phyloP scores from a whole-genome alignment of 2,888 invertebrate species.

The Caenorhabditis zanzibari region DNA sequence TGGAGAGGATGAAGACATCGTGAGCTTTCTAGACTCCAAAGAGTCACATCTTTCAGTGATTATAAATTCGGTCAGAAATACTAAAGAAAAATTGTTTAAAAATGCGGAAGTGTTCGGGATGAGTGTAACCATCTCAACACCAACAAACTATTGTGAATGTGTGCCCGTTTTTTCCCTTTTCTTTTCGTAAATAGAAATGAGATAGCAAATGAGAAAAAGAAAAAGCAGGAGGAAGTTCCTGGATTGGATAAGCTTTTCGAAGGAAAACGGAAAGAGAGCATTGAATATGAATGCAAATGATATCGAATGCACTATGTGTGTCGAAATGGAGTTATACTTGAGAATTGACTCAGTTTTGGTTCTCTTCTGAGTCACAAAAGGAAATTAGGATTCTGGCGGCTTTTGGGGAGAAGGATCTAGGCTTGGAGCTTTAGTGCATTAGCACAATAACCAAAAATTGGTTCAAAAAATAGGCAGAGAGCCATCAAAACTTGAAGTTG shows the following conservation, averaged over 20 bases:
- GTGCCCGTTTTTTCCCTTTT: not conserved
- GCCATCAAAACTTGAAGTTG: not conserved
- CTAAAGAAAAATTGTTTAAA: slow-evolving; percentile 2
- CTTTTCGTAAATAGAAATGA: slow-evolving; percentile 42
- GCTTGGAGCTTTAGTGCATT: no score
- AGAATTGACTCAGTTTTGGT: not conserved
- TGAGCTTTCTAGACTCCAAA: slow-evolving; percentile 28
- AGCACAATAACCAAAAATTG: not conserved
- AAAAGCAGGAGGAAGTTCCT: slow-evolving; percentile 36
- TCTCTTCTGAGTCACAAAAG: not conserved
- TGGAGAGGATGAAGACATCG: slow-evolving; percentile 24
- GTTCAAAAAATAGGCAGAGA: not conserved
- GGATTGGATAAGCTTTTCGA: slow-evolving; percentile 9
- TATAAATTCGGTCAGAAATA: slow-evolving; percentile 4
- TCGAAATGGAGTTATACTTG: not conserved
- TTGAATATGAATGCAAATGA: slow-evolving; percentile 21
- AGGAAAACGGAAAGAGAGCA: not conserved
- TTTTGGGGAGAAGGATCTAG: no score
- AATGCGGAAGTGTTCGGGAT: slow-evolving; percentile 30
- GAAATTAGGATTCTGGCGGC: not conserved
- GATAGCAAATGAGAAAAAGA: slow-evolving; percentile 20
- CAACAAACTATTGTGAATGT: slow-evolving; percentile 24
- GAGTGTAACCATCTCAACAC: slow-evolving; percentile 11
- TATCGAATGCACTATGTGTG: slow-evolving; percentile 3
- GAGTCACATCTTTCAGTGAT: not conserved